Evolutionary conservation across 1,140 invertebrate genomes (phyloP).

Genomic region (Oncopodura yosiiana): DNA sequence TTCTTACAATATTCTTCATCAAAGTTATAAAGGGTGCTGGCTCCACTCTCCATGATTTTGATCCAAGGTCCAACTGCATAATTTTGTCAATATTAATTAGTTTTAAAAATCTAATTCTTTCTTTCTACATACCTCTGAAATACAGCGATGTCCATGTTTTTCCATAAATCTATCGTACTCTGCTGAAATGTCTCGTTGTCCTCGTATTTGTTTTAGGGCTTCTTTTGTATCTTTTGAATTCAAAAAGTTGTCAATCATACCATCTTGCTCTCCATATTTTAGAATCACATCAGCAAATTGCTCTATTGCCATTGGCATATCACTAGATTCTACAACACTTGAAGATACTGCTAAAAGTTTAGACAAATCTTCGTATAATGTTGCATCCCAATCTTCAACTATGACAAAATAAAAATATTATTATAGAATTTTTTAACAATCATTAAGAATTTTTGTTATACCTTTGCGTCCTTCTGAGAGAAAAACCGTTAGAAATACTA

Average conservation of each 20-base stretch:
- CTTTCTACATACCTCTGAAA: slow-evolving; percentile 52
- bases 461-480: slow-evolving; percentile 33
- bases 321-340: slow-evolving; percentile 58
- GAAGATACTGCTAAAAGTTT: slow-evolving; percentile 52
- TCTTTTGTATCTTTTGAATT: slow-evolving; percentile 42
- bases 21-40: slow-evolving; percentile 51
- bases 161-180: slow-evolving; percentile 52
- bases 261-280: slow-evolving; percentile 37
- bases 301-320: slow-evolving; percentile 49
- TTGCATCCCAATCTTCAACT: slow-evolving; percentile 29
- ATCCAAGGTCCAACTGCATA: slow-evolving; percentile 53
- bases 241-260: slow-evolving; percentile 44
- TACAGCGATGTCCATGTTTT: slow-evolving; percentile 61
- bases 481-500: slow-evolving; percentile 46
- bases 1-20: slow-evolving; percentile 46
- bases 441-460: slow-evolving; percentile 7
- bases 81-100: slow-evolving; percentile 2
- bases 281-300: slow-evolving; percentile 47
- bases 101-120: background rate
- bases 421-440: background rate
- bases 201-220: slow-evolving; percentile 50
- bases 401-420: background rate
- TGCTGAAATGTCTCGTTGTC: slow-evolving; percentile 43
- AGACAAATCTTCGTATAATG: slow-evolving; percentile 46
- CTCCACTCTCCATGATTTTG: slow-evolving; percentile 56